A percentile compares a stretch with the other conserved stretches of the same genome.
These are phyloP conservation scores for Tanytarsus gracilentus DNA, from an alignment of 2,888 invertebrate species.

Conservation along the genomic window DNA sequence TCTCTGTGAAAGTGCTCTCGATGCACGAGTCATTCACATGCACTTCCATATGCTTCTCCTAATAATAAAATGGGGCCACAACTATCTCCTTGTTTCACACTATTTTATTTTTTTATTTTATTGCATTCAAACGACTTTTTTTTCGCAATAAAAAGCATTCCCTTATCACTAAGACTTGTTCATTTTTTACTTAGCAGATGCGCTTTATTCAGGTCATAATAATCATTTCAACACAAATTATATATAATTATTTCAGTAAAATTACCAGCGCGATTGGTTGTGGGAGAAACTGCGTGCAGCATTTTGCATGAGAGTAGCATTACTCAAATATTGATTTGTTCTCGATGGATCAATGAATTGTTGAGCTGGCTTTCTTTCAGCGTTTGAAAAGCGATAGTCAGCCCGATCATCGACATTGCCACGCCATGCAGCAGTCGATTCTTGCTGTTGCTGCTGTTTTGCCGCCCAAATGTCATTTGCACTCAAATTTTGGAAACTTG, in stretches of 20 bases:
- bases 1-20: no score
- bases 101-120: not conserved
- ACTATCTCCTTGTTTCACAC: not conserved
- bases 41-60: no score
- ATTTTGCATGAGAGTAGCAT: not conserved
- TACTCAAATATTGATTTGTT: not conserved
- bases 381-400: not conserved
- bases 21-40: no score
- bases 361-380: not conserved
- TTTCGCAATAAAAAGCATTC: constrained; percentile 5
- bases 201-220: no score
- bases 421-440: constrained; percentile 12
- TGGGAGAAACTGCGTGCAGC: not conserved
- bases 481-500: not conserved
- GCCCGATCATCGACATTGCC: constrained; percentile 1
- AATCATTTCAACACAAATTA: no score
- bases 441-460: not conserved
- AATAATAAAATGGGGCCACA: no score
- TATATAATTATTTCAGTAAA: no score
- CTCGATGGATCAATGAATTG: not conserved
- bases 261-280: not conserved
- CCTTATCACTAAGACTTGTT: no score
- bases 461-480: constrained; percentile 1
- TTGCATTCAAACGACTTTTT: not conserved
- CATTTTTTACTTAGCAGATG: no score